Evolutionary conservation across 2,888 invertebrate genomes (phyloP).

Genomic region (Macrosoma leucophasiata): DNA sequence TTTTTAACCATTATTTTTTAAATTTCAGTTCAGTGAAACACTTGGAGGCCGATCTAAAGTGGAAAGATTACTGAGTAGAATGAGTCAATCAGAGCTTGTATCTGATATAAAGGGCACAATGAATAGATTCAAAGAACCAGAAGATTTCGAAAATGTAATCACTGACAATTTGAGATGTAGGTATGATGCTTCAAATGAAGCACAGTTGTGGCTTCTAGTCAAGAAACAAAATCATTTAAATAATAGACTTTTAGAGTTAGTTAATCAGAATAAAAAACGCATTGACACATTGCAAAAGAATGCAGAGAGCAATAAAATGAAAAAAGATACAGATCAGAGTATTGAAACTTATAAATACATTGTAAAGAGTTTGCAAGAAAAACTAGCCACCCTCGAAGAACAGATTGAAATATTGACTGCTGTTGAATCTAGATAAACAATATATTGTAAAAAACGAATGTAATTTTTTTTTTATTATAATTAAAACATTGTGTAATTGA

Average conservation of each 20-base stretch:
- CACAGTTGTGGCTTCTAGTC: constrained; percentile 53
- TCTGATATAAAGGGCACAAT: constrained; percentile 45
- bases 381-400: constrained; percentile 62
- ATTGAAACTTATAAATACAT: constrained; percentile 57
- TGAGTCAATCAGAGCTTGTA: constrained; percentile 48
- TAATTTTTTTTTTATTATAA: too few relatives aligned
- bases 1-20: too few relatives aligned
- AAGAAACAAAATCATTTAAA: constrained; percentile 61
- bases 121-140: constrained; percentile 43
- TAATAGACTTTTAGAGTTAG: constrained; percentile 44
- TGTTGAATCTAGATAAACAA: constrained; percentile 50
- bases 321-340: constrained; percentile 46
- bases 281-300: constrained; percentile 47
- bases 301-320: constrained; percentile 38
- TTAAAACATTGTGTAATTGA: too few relatives aligned
- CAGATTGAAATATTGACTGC: constrained; percentile 64
- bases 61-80: constrained; percentile 42
- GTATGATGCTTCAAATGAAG: constrained; percentile 46
- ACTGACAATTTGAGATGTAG: constrained; percentile 47
- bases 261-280: constrained; percentile 50
- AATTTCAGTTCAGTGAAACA: constrained; percentile 23
- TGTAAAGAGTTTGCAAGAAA: constrained; percentile 62
- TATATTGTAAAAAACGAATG: too few relatives aligned
- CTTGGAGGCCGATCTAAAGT: constrained; percentile 34
- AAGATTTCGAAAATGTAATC: constrained; percentile 44